These are phyloP conservation scores for Cairina moschata DNA, from an alignment of 2,113 vertebrate genomes.

Conservation along the genomic window DNA sequence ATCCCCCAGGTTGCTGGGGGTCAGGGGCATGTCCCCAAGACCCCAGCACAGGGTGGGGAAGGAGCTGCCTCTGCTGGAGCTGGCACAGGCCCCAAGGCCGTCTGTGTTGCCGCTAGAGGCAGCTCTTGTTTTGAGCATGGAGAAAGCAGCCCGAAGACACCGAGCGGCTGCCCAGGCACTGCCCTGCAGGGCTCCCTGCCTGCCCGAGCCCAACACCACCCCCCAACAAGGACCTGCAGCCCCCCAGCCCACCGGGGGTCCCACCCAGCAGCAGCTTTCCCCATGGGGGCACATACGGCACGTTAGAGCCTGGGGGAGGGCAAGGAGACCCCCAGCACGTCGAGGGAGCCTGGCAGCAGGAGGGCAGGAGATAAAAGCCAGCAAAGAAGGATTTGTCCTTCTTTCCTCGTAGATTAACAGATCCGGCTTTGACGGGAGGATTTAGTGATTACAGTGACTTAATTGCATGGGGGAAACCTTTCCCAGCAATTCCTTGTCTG, in stretches of 20 bases:
- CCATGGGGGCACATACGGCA: rapidly evolving
- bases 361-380: neutral
- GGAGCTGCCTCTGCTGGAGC: neutral
- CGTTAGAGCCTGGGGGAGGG: neutral
- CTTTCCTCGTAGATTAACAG: slow-evolving; percentile 19
- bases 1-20: rapidly evolving
- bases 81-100: neutral
- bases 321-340: rapidly evolving
- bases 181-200: neutral
- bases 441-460: neutral
- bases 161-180: neutral
- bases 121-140: slow-evolving; percentile 23
- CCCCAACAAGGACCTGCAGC: neutral
- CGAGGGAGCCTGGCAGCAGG: neutral
- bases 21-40: rapidly evolving
- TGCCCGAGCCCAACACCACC: neutral
- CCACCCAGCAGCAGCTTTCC: neutral
- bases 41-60: neutral
- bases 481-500: neutral
- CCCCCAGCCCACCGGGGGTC: rapidly evolving
- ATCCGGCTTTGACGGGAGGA: neutral
- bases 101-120: slow-evolving; percentile 55
- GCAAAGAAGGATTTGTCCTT: neutral
- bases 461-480: neutral
- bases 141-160: neutral